Evolutionary conservation across 2,797 vertebrate genomes (phyloP), one percentile per base, ranked within the genome.

Genomic region (Microctenopoma stevenorrisi): DNA sequence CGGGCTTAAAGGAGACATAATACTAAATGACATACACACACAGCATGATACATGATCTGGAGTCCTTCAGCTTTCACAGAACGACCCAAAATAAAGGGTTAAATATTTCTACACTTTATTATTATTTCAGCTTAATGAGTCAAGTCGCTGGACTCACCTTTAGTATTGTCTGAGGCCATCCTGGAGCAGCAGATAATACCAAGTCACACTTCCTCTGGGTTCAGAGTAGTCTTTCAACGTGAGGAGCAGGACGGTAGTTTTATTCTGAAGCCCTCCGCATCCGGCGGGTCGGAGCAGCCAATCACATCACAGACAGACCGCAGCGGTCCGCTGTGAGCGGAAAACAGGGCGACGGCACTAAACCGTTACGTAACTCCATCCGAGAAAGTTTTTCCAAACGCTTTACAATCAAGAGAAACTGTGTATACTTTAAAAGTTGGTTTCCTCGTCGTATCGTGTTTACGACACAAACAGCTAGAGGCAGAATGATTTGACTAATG

Each of bases 161-260:
- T 35, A 52, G 15, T 63, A 11, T 75, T 58, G 61, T 87, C 50
- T 79, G 90, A 76, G 43, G 91, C 86, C 93, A 94, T 94, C 66
- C 5, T 88, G 76, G 9, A 50, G 14, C 15, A 42, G 47, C 49
- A 59, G 58, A 52, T 50, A 37, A 55, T 65, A 64, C n/a, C 72
- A 13, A 47, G 53, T 57, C 56, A 49, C 43, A 26, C 64, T 6
- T 51, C n/a, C 62, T 79, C 49, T 76, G 68, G 0, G 30, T 53
- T 72, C 58, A 57, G 22, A 52, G 46, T 2, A 47, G 28, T 78
- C 56, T 78, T 56, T 52, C 5, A 51, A 43, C 52, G 26, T 64
- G 64, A 68, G 69, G 53, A 1, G 48, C 60, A 37, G 30, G 10
- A 6, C 43, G 35, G 61, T 4, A 53, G 18, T 60, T 88, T 74